Conservation (phyloP, 2,113 vertebrate species). For the Ochotona princeps region DNA sequence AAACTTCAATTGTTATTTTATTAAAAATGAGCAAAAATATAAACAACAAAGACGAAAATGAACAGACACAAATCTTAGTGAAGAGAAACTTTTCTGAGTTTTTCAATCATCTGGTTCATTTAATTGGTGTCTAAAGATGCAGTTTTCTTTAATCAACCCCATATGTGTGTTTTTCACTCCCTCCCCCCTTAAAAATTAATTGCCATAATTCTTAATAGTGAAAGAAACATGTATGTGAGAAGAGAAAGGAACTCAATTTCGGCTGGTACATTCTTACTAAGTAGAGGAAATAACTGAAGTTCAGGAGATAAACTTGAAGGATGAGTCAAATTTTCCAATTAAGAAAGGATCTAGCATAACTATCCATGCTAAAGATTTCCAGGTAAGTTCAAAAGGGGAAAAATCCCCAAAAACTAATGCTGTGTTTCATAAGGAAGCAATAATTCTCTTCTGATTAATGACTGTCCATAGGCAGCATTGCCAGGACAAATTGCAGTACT, state of each 20-base stretch:
- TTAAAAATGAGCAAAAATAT: neutral
- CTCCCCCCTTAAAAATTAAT: constrained; percentile 47
- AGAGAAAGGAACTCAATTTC: constrained; percentile 1
- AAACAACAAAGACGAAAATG: neutral
- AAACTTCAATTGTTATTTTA: constrained; percentile 29
- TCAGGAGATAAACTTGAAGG: constrained; percentile 52
- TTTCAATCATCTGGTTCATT: constrained; percentile 54
- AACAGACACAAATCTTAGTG: constrained; percentile 14
- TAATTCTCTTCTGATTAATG: constrained; percentile 68
- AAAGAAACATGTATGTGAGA: constrained; percentile 34
- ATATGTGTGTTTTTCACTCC: constrained; percentile 11
- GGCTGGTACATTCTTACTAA: constrained; percentile 32
- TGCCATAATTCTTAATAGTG: constrained; percentile 32
- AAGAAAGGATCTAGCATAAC: neutral
- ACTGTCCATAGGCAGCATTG: neutral
- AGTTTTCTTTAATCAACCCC: constrained; percentile 62
- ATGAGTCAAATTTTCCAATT: constrained; percentile 52
- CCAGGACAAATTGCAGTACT: constrained; percentile 34
- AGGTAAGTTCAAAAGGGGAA: constrained; percentile 42
- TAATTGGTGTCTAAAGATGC: constrained; percentile 53
- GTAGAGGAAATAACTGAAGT: constrained; percentile 12
- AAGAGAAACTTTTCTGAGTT: constrained; percentile 17
- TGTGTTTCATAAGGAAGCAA: constrained; percentile 62
- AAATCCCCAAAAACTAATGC: neutral
- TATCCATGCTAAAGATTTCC: constrained; percentile 32